Conservation (phyloP, 2,113 vertebrate species). For the Trogon surrucura region DNA sequence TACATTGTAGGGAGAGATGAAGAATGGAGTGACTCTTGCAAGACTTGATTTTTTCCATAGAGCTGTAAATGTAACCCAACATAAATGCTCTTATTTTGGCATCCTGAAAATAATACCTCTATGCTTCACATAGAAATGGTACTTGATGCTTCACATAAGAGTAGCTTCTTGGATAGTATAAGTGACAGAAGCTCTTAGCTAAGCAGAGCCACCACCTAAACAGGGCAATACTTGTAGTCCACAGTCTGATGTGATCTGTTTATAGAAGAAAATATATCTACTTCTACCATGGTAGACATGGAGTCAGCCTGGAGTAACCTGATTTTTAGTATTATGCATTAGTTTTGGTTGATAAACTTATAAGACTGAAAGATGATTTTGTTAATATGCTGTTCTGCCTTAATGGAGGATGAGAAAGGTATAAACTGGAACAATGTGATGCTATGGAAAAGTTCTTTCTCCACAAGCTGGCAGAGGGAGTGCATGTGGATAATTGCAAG, state of each 20-base stretch:
- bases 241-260: neutral
- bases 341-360: neutral
- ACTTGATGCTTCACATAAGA: neutral
- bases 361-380: neutral
- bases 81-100: neutral
- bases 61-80: neutral
- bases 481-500: neutral
- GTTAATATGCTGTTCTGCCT: neutral
- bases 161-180: neutral
- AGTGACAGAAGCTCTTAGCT: neutral
- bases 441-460: neutral
- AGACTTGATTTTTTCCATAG: neutral
- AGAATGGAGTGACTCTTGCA: neutral
- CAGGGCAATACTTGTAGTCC: neutral
- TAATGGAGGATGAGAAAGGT: neutral
- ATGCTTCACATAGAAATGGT: neutral
- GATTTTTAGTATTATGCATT: neutral
- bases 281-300: neutral
- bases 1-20: neutral
- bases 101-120: neutral
- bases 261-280: neutral
- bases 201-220: neutral
- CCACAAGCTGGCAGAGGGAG: neutral
- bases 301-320: neutral
- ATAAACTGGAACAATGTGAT: neutral